Base-by-base conservation (phyloP, 2,888 invertebrate genomes). In the Microdon myrmicae region DNA sequence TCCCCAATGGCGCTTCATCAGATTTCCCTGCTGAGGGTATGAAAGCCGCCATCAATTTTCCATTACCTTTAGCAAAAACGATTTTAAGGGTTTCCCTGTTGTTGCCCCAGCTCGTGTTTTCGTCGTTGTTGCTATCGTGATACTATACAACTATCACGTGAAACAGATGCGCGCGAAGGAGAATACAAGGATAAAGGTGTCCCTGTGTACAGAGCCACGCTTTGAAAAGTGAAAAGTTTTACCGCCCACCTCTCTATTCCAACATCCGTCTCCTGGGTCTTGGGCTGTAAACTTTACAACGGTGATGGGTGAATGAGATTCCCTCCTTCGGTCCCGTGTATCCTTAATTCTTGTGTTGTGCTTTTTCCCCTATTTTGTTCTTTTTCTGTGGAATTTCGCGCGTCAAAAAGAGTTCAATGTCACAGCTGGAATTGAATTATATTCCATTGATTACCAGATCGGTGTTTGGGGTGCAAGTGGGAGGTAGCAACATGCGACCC, bases 401-500 rank as follows among this genome's bases (percentile, higher is more conserved):
- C 58, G 58, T 58, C 58, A 58, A 45, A 58, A 64, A 64, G 64
- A 64, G 64, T 64, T 64, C 64, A 64, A 64, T 64, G 64, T 64
- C 64, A 64, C 64, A 64, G 64, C 64, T 64, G 64, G 64, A 64
- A 64, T 64, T 64, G 64, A 64, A 64, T 64, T 64, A 64, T 64
- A 53, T 58, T 51, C 58, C 58, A 64, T 64, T 64, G 64, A 64
- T 64, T 64, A 45, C 58, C 16, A 58, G 44, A 34, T 41, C 25
- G 37, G 44, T 31, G 48, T 23, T 32, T 43, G 37, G 25, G 47
- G 7, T 19, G 34, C 23, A 20, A 20, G 23, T 7, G 37, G 14
- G 13, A 26, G 16, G 19, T 45, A 51, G 55, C 51, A 51, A 26
- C 25, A 45, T 48, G 44, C 60, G 54, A 55, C 60, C 60, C 38